Conservation (phyloP, 2,888 invertebrate genomes). For the Beris morrisii region DNA sequence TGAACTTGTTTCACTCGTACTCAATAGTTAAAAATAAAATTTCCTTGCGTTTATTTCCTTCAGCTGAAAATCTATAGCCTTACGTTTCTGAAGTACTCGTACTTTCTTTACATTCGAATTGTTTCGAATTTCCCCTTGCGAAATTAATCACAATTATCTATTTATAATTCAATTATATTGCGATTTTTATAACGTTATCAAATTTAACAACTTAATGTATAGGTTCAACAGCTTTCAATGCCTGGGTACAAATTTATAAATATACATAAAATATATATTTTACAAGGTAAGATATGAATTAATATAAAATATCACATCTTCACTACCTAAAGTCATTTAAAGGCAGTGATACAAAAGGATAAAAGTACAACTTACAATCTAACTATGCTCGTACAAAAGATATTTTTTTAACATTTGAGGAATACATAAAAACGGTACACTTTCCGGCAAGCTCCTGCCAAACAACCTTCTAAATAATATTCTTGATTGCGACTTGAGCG, state of each 20-base stretch:
- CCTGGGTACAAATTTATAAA: conserved; percentile 17
- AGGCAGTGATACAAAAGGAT: conserved; percentile 29
- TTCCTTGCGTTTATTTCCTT: no score
- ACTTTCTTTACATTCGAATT: no score
- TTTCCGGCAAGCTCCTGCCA: conserved; percentile 37
- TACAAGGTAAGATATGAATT: conserved; percentile 13
- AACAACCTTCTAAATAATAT: conserved; percentile 39
- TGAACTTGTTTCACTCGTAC: no score
- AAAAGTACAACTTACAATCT: conserved; percentile 17
- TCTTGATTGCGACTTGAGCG: conserved; percentile 63
- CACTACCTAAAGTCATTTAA: conserved; percentile 22
- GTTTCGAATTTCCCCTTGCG: no score
- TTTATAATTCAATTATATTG: no score
- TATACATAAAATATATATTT: conserved; percentile 11
- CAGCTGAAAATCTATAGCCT: no score
- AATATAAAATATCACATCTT: conserved; percentile 33
- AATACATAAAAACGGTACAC: conserved; percentile 39
- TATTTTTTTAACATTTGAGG: conserved; percentile 39
- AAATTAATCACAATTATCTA: no score
- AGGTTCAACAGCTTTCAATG: no score
- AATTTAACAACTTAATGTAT: no score
- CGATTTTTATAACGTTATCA: no score
- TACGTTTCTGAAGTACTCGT: no score
- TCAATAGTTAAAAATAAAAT: no score
- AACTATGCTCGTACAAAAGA: conserved; percentile 40